A percentile compares a stretch with the other conserved stretches of the same genome.
Evolutionary conservation across 1,140 invertebrate genomes (phyloP).

Genomic region (Lethocerus indicus): DNA sequence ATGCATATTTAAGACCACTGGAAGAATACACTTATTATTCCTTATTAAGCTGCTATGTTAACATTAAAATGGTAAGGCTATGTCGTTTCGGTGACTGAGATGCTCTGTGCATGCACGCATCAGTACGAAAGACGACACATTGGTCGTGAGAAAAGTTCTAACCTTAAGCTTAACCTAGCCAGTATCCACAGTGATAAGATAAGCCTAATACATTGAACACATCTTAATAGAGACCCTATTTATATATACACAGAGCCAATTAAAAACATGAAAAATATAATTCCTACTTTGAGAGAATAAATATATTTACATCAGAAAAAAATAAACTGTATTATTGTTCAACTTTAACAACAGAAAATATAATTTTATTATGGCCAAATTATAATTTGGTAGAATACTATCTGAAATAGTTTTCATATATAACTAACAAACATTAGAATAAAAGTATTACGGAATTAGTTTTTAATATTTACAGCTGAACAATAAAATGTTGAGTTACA

Average conservation of each 20-base stretch:
- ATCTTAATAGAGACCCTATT: conserved; percentile 12
- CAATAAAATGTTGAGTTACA: too few relatives aligned
- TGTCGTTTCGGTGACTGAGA: conserved; percentile 11
- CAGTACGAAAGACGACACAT: conserved; percentile 12
- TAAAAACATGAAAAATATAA: conserved; percentile 10
- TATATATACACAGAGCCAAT: conserved; percentile 6
- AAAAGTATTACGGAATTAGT: too few relatives aligned
- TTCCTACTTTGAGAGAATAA: conserved; percentile 11
- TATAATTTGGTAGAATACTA: too few relatives aligned
- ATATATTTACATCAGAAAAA: conserved; percentile 9
- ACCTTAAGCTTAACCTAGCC: conserved; percentile 9
- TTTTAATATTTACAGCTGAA: too few relatives aligned
- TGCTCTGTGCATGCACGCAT: neutral
- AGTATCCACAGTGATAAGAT: conserved; percentile 11
- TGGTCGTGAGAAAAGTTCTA: conserved; percentile 10
- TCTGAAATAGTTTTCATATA: too few relatives aligned
- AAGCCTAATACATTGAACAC: conserved; percentile 15
- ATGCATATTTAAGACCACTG: conserved; percentile 12
- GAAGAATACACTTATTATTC: conserved; percentile 12
- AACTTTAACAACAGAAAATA: conserved; percentile 6
- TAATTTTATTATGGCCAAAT: too few relatives aligned
- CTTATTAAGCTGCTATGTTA: conserved; percentile 6
- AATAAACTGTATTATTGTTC: conserved; percentile 3
- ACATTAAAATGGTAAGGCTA: conserved; percentile 12
- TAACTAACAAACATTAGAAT: too few relatives aligned